phyloP scores from a whole-genome alignment of 2,797 vertebrate species.

The Coccyzus lansbergi region DNA sequence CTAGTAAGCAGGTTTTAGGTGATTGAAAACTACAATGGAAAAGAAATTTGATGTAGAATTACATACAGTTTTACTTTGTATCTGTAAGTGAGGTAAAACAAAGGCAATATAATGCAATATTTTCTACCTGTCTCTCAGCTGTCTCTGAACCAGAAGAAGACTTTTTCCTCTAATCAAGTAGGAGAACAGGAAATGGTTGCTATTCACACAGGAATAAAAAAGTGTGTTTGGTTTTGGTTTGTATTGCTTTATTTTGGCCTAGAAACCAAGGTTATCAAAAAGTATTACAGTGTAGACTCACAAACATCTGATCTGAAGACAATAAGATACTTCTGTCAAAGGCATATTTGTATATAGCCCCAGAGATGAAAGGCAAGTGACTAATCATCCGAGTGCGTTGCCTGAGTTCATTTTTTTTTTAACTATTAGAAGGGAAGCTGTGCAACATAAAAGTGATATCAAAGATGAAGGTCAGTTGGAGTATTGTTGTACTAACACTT shows the following conservation, averaged over 20 bases:
- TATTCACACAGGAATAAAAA: background rate
- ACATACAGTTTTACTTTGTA: background rate
- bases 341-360: background rate
- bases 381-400: slow-evolving; percentile 33
- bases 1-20: background rate
- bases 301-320: background rate
- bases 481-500: slow-evolving; percentile 58
- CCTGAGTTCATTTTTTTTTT: slow-evolving; percentile 11
- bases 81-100: background rate
- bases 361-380: slow-evolving; percentile 43
- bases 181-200: background rate
- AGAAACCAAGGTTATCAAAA: background rate
- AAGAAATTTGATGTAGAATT: background rate
- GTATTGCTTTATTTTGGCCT: background rate
- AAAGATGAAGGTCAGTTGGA: slow-evolving; percentile 55
- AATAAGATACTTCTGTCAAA: background rate
- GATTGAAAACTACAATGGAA: background rate
- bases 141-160: background rate
- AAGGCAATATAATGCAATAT: background rate
- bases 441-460: slow-evolving; percentile 44
- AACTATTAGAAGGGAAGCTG: slow-evolving; percentile 19
- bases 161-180: background rate
- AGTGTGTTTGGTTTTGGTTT: accelerated
- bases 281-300: background rate
- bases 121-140: background rate